Percentiles rank a stretch among this genome's conserved stretches.
phyloP scores from a whole-genome alignment of 2,113 vertebrate genomes.

The Talpa occidentalis region DNA sequence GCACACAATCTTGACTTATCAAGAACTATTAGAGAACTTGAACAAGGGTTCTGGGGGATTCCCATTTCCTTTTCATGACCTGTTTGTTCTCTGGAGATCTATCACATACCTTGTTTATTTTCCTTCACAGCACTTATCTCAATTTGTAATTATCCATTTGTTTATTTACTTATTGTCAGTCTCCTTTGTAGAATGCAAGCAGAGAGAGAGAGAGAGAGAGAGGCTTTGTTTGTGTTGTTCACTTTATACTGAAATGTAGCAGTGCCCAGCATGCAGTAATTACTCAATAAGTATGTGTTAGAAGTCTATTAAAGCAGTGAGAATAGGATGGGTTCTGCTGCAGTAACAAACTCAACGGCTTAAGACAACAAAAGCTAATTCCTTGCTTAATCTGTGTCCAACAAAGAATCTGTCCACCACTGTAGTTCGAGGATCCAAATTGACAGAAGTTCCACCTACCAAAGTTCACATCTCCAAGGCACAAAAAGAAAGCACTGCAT shows the following conservation, averaged over 20 bases:
- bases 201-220: too few species aligned
- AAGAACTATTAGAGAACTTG: not conserved
- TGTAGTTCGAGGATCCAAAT: not conserved
- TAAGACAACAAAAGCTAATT: conserved; percentile 21
- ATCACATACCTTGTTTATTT: conserved; percentile 25
- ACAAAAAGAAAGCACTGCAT: not conserved
- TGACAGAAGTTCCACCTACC: conserved; percentile 23
- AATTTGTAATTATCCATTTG: conserved; percentile 29
- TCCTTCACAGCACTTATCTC: conserved; percentile 15
- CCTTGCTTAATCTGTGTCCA: not conserved
- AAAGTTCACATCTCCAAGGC: conserved; percentile 9
- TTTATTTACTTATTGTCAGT: not conserved
- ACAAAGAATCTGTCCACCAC: not conserved
- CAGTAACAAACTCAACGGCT: conserved; percentile 33
- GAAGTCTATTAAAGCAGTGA: not conserved
- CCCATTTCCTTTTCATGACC: not conserved
- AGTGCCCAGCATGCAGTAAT: not conserved
- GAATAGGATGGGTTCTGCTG: not conserved
- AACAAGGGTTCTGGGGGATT: not conserved
- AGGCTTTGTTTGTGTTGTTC: not conserved
- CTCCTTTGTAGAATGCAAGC: not conserved
- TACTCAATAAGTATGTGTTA: not conserved
- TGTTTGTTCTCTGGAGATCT: conserved; percentile 20
- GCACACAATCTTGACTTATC: not conserved
- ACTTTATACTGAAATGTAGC: conserved; percentile 4